phyloP scores from a whole-genome alignment of 2,113 vertebrate species.

The Gavia stellata region DNA sequence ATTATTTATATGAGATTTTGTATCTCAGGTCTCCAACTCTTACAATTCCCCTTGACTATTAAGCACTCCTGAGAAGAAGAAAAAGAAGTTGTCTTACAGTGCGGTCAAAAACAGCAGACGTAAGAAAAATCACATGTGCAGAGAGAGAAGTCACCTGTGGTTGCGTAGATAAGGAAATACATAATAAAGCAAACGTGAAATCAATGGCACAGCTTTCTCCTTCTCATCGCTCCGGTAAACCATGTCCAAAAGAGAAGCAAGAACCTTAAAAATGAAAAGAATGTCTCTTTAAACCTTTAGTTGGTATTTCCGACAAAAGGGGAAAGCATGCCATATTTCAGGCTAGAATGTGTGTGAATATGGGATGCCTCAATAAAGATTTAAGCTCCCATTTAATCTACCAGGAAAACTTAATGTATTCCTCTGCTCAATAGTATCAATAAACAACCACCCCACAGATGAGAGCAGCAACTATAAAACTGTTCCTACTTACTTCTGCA shows the following conservation, averaged over 20 bases:
- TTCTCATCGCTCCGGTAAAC: conserved; percentile 97
- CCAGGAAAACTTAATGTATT: background rate
- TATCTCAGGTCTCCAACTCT: background rate
- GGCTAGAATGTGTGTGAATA: background rate
- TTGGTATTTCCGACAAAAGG: background rate
- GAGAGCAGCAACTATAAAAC: background rate
- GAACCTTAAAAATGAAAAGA: conserved; percentile 66
- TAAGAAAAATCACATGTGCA: background rate
- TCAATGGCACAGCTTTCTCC: conserved; percentile 90
- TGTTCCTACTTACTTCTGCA: conserved; percentile 81
- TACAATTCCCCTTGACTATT: background rate
- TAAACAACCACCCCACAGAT: background rate
- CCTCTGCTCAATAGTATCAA: background rate
- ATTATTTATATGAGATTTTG: background rate
- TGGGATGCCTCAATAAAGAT: background rate
- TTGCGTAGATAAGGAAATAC: conserved; percentile 96
- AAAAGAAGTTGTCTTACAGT: background rate
- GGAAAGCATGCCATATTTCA: background rate
- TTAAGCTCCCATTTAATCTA: background rate
- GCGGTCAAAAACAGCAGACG: background rate
- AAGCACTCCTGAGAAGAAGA: background rate
- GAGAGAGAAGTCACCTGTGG: conserved; percentile 78
- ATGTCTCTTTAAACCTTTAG: background rate
- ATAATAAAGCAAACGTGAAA: conserved; percentile 92
- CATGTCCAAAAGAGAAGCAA: conserved; percentile 94